Percentiles rank a stretch among this genome's conserved stretches.
Conservation (phyloP, 2,888 invertebrate species). For the Tethea ocularis region DNA sequence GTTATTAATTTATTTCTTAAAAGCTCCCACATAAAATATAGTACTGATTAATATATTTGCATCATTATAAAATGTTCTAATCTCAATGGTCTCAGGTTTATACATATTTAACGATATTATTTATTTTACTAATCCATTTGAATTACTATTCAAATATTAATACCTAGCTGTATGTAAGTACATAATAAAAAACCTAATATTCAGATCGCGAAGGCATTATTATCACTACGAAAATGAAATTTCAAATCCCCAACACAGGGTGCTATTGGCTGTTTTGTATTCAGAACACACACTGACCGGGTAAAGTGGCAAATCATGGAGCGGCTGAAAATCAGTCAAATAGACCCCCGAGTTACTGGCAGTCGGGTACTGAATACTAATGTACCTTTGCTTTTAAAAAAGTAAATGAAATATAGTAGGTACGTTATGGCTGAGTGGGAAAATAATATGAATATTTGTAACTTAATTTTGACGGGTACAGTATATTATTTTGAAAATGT, state of each 20-base stretch:
- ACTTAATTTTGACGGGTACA: constrained; percentile 8
- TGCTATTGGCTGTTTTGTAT: constrained; percentile 71
- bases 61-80: no score
- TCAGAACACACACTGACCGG: constrained; percentile 75
- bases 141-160: background rate
- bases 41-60: no score
- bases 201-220: constrained; percentile 69
- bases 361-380: constrained; percentile 64
- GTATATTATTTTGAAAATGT: constrained; percentile 10
- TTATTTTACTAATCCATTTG: no score
- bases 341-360: constrained; percentile 77
- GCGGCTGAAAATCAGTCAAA: constrained; percentile 83
- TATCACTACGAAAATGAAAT: constrained; percentile 71
- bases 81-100: no score
- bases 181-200: constrained; percentile 63
- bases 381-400: constrained; percentile 49
- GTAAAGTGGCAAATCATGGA: constrained; percentile 83
- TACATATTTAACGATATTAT: no score
- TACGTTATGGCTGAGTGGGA: constrained; percentile 25
- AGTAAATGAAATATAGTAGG: constrained; percentile 19
- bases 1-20: no score
- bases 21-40: no score
- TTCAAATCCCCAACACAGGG: constrained; percentile 58
- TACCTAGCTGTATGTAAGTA: background rate
- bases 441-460: constrained; percentile 10